Conservation (phyloP, 2,888 invertebrate species). For the Melinaea marsaeus region DNA sequence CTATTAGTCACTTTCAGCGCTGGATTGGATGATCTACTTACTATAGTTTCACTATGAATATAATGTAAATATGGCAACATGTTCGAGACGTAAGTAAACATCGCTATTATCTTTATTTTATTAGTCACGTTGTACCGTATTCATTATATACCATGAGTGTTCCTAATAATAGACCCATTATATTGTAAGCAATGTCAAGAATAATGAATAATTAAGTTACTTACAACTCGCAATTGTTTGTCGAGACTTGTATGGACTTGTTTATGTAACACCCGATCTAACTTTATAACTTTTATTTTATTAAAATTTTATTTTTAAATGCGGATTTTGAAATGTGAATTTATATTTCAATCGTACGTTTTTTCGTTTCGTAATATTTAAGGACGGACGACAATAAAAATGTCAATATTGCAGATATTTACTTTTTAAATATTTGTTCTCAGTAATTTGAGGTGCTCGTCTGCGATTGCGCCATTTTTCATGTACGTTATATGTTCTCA, state of each 20-base stretch:
- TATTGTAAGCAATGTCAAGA: slow-evolving; percentile 24
- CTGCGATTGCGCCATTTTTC: background rate
- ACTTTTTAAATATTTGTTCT: slow-evolving; percentile 2
- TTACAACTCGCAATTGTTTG: slow-evolving; percentile 21
- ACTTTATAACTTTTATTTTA: no score
- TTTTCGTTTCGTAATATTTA: no score
- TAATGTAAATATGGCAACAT: background rate
- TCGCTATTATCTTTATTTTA: background rate
- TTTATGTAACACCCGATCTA: background rate
- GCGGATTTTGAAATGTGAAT: no score
- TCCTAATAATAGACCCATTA: slow-evolving; percentile 33
- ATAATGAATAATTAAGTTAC: slow-evolving; percentile 28
- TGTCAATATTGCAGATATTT: slow-evolving; percentile 5
- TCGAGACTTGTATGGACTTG: slow-evolving; percentile 6
- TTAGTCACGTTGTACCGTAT: slow-evolving; percentile 17
- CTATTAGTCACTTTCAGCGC: no score
- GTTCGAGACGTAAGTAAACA: slow-evolving; percentile 7
- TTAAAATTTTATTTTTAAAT: no score
- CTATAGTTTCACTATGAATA: background rate
- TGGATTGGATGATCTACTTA: no score
- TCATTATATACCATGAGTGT: slow-evolving; percentile 15
- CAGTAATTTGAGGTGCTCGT: background rate
- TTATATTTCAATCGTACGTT: no score
- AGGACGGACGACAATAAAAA: background rate
- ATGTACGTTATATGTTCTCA: background rate